Evolutionary conservation across 2,888 invertebrate genomes (phyloP).

Genomic region (Lampropteryx suffumata): DNA sequence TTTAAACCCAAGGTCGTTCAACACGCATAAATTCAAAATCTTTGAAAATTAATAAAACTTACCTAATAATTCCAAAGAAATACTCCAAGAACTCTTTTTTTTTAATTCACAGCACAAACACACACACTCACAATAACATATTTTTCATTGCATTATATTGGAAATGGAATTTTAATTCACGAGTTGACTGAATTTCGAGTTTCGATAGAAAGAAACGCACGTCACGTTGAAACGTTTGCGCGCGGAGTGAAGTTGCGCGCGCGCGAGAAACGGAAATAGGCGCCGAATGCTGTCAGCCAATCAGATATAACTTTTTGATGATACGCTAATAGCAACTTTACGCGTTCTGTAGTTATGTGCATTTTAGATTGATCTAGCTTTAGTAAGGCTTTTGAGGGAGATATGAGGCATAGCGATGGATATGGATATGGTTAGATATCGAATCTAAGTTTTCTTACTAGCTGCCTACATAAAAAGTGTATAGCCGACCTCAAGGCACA

Average conservation of each 20-base stretch:
- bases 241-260: constrained; percentile 67
- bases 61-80: constrained; percentile 18
- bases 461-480: no score
- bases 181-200: constrained; percentile 39
- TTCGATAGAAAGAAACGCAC: constrained; percentile 51
- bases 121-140: constrained; percentile 37
- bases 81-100: constrained; percentile 7
- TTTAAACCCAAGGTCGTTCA: constrained; percentile 31
- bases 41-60: constrained; percentile 23
- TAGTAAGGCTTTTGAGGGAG: not conserved
- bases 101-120: constrained; percentile 24
- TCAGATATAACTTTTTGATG: constrained; percentile 10
- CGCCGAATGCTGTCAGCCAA: constrained; percentile 38
- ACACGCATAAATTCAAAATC: not conserved
- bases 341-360: not conserved
- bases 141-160: constrained; percentile 43
- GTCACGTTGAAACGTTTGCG: constrained; percentile 64
- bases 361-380: not conserved
- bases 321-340: constrained; percentile 16
- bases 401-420: no score
- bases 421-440: no score
- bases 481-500: no score
- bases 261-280: constrained; percentile 64
- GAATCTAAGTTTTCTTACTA: no score
- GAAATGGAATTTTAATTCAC: constrained; percentile 34